These are phyloP conservation scores for Montipora efflorescens DNA, from an alignment of 64 coral and sea anemone genomes.

Conservation along the genomic window DNA sequence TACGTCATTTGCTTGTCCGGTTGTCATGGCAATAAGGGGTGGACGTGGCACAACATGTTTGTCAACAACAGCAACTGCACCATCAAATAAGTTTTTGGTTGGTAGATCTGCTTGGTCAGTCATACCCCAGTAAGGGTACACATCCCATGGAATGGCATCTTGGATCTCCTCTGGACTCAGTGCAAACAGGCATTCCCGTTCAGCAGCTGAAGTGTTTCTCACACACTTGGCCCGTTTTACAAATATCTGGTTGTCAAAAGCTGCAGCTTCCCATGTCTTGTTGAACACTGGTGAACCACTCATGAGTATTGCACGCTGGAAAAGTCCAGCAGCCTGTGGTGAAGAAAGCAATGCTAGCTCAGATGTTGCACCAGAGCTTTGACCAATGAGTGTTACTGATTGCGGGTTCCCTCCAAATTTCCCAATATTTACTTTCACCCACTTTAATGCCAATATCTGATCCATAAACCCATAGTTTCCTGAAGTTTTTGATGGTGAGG, in stretches of 20 bases:
- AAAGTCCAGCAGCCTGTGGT: conserved; percentile 43
- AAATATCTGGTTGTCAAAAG: conserved; percentile 75
- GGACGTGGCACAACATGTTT: conserved; percentile 66
- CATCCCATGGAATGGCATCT: conserved; percentile 80
- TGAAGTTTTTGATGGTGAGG: conserved; percentile 4
- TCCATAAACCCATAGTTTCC: conserved; percentile 89
- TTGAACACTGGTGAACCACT: conserved; percentile 42
- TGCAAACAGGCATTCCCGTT: conserved; percentile 40
- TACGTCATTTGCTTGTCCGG: conserved; percentile 70
- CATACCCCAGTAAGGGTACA: conserved; percentile 81
- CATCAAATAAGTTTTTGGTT: conserved; percentile 54
- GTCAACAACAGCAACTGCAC: conserved; percentile 80
- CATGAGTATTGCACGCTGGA: conserved; percentile 59
- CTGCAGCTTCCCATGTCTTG: conserved; percentile 72
- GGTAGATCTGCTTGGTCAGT: conserved; percentile 52
- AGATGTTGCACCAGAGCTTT: conserved; percentile 74
- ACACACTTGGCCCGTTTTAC: conserved; percentile 38
- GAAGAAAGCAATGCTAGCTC: conserved; percentile 36
- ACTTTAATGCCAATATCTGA: conserved; percentile 72
- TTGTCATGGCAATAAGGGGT: conserved; percentile 74
- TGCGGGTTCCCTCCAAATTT: conserved; percentile 74
- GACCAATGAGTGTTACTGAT: conserved; percentile 69
- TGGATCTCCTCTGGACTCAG: conserved; percentile 44
- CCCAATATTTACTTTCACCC: conserved; percentile 70
- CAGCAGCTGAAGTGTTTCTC: conserved; percentile 8